phyloP scores from a whole-genome alignment of 2,888 invertebrate genomes.

The Cerastis rubricosa region DNA sequence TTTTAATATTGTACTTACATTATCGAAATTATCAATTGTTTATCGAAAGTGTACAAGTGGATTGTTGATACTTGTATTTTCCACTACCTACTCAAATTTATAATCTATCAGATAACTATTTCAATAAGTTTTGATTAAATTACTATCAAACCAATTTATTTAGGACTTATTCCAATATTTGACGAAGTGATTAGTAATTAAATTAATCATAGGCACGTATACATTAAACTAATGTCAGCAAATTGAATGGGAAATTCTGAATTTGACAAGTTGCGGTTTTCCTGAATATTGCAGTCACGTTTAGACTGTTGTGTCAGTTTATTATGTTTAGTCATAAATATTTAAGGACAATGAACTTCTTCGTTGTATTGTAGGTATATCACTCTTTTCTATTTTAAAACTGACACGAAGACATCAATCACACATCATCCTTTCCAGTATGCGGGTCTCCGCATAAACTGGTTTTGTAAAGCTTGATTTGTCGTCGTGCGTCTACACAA shows the following conservation, averaged over 20 bases:
- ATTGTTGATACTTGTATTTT: not conserved
- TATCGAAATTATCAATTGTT: slow-evolving; percentile 1
- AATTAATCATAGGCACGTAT: slow-evolving; percentile 17
- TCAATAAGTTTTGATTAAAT: slow-evolving; percentile 15
- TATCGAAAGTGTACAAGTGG: slow-evolving; percentile 8
- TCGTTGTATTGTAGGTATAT: not conserved
- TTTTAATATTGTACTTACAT: not conserved
- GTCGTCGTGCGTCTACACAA: not conserved
- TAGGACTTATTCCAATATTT: slow-evolving; percentile 4
- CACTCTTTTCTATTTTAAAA: not conserved
- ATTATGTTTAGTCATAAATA: slow-evolving; percentile 3
- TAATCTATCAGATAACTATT: not conserved
- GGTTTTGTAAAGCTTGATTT: no score
- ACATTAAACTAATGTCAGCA: slow-evolving; percentile 8
- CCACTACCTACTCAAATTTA: not conserved
- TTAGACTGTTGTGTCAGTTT: not conserved
- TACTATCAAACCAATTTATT: slow-evolving; percentile 5
- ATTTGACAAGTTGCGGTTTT: slow-evolving; percentile 43
- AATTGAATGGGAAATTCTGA: slow-evolving; percentile 18
- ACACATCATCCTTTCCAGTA: no score
- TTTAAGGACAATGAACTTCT: not conserved
- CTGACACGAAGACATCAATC: no score
- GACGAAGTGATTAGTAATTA: slow-evolving; percentile 18
- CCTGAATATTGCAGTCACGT: slow-evolving; percentile 7
- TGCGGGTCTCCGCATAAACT: no score